A percentile compares a stretch with the other conserved stretches of the same genome.
These are phyloP conservation scores for Clepsis dumicolana DNA, from an alignment of 2,888 invertebrate species.

Conservation along the genomic window DNA sequence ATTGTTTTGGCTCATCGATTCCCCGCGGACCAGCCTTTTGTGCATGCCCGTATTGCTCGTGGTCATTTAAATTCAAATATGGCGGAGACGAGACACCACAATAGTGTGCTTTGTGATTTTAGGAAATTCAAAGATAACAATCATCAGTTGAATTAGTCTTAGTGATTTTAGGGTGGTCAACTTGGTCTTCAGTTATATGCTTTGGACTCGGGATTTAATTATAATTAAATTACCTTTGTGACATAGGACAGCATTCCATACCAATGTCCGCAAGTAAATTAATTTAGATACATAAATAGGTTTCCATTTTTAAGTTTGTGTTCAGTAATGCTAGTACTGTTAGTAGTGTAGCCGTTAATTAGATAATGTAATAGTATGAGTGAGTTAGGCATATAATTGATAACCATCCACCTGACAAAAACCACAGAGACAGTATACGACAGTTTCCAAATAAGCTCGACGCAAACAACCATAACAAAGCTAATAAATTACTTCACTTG, in stretches of 20 bases:
- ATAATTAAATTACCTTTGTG: too few species aligned
- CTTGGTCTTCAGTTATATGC: conserved; percentile 4
- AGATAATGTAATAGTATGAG: too few species aligned
- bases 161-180: conserved; percentile 14
- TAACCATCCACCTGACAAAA: too few species aligned
- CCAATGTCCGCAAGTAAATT: too few species aligned
- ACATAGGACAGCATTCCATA: too few species aligned
- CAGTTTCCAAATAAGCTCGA: neutral
- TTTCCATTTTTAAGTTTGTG: too few species aligned
- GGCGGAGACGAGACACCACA: conserved; percentile 33
- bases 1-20: conserved; percentile 57
- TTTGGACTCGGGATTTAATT: neutral
- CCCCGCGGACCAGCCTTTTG: conserved; percentile 45
- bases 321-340: too few species aligned
- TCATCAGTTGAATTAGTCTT: conserved; percentile 9
- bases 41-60: conserved; percentile 4
- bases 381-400: too few species aligned
- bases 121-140: conserved; percentile 38
- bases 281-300: too few species aligned
- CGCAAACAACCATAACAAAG: neutral
- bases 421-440: neutral
- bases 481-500: conserved; percentile 14
- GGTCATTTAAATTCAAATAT: conserved; percentile 53
- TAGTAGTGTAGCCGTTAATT: neutral
- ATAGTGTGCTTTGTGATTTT: conserved; percentile 42